A percentile compares a stretch with the other conserved stretches of the same genome.
Conservation (phyloP, 2,888 invertebrate genomes). For the Hemaris fuciformis region DNA sequence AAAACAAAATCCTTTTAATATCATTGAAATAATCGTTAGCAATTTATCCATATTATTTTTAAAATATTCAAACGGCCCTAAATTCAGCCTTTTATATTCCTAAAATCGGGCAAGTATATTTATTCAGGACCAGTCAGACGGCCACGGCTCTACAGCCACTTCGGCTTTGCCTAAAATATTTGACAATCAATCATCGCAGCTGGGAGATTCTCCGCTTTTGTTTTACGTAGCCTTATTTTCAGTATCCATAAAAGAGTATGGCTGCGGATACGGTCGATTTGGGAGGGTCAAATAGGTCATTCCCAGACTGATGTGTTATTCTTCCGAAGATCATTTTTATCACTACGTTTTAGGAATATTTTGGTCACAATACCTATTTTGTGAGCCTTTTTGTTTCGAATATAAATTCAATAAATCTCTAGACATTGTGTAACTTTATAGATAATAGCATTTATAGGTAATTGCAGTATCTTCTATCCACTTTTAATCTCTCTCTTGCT, state of each 20-base stretch:
- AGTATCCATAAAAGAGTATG: not conserved
- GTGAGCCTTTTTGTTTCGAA: no score
- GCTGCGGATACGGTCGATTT: not conserved
- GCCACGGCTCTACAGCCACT: constrained; percentile 19
- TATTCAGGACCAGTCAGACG: constrained; percentile 23
- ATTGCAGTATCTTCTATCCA: not conserved
- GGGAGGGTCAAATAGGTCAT: not conserved
- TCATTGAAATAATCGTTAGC: not conserved
- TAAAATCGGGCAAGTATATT: constrained; percentile 20
- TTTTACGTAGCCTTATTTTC: not conserved
- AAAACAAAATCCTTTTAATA: no score
- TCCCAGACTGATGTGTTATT: not conserved
- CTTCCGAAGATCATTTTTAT: not conserved
- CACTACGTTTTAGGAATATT: not conserved
- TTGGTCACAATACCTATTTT: no score
- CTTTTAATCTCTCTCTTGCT: no score
- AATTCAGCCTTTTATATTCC: not conserved
- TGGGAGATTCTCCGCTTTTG: not conserved
- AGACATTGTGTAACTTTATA: not conserved
- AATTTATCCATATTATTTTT: not conserved
- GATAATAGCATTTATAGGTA: not conserved
- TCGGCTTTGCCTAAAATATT: constrained; percentile 24
- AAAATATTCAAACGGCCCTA: not conserved
- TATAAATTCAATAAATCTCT: no score
- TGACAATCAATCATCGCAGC: constrained; percentile 19